phyloP scores from a whole-genome alignment of 2,113 vertebrate genomes.

The Alosa alosa region DNA sequence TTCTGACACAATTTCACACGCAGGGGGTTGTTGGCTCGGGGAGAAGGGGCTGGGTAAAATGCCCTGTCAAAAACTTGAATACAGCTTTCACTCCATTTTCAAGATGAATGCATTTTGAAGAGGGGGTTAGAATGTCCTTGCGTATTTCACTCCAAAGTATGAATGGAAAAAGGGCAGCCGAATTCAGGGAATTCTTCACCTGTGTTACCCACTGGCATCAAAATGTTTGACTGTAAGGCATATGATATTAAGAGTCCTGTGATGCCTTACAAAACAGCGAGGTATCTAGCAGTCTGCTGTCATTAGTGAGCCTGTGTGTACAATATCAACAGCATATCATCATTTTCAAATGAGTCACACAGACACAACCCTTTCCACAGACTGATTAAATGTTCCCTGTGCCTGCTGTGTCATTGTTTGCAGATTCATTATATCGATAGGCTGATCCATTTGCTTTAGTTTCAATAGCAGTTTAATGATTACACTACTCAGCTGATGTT shows the following conservation, averaged over 20 bases:
- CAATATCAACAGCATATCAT: neutral
- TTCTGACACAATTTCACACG: neutral
- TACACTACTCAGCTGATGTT: neutral
- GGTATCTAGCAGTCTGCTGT: neutral
- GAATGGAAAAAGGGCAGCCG: neutral
- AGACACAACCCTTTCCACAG: neutral
- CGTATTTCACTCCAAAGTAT: neutral
- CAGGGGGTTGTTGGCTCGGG: neutral
- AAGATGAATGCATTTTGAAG: neutral
- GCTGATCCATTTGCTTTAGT: neutral
- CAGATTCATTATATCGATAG: neutral
- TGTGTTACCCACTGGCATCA: neutral
- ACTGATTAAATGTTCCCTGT: neutral
- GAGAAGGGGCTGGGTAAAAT: neutral
- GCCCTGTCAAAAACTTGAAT: neutral
- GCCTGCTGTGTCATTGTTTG: neutral
- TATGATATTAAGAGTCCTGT: neutral
- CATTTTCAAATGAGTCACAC: neutral
- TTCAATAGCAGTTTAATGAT: neutral
- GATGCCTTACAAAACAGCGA: neutral
- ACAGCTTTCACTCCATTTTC: neutral
- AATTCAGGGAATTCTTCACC: neutral
- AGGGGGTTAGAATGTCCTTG: neutral
- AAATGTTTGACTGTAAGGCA: neutral
- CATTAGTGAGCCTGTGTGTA: neutral